phyloP scores from a whole-genome alignment of 2,888 invertebrate species.

The Sesamia inferens region DNA sequence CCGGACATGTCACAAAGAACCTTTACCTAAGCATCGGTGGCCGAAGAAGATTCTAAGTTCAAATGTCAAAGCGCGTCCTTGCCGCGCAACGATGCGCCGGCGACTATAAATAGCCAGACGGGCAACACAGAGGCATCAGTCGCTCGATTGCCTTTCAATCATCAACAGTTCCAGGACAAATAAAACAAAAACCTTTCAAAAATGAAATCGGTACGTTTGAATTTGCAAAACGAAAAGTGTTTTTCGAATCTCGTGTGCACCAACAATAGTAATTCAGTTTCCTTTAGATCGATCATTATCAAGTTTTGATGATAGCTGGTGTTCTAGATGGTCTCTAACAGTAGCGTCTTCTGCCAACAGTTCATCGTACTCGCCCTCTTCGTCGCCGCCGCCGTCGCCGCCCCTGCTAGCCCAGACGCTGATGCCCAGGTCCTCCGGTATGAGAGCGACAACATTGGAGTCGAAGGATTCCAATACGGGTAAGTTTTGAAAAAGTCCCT shows the following conservation, averaged over 20 bases:
- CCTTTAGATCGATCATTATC: neutral
- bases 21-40: slow-evolving; percentile 68
- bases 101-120: slow-evolving; percentile 79
- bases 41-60: slow-evolving; percentile 83
- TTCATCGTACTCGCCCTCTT: slow-evolving; percentile 82
- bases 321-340: slow-evolving; percentile 14
- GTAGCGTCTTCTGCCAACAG: slow-evolving; percentile 66
- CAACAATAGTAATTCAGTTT: neutral
- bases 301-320: slow-evolving; percentile 13
- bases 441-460: slow-evolving; percentile 76
- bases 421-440: slow-evolving; percentile 69
- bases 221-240: slow-evolving; percentile 28
- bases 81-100: slow-evolving; percentile 69
- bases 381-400: slow-evolving; percentile 77
- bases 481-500: slow-evolving; percentile 66
- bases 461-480: slow-evolving; percentile 75
- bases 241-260: slow-evolving; percentile 5
- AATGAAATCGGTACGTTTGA: slow-evolving; percentile 88
- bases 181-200: slow-evolving; percentile 71
- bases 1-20: slow-evolving; percentile 77
- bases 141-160: slow-evolving; percentile 77
- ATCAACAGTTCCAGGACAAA: slow-evolving; percentile 70
- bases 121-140: slow-evolving; percentile 80
- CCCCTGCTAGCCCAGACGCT: slow-evolving; percentile 73
- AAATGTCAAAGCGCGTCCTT: slow-evolving; percentile 88